phyloP scores from a whole-genome alignment of 2,113 vertebrate genomes.

The Thomomys bottae region DNA sequence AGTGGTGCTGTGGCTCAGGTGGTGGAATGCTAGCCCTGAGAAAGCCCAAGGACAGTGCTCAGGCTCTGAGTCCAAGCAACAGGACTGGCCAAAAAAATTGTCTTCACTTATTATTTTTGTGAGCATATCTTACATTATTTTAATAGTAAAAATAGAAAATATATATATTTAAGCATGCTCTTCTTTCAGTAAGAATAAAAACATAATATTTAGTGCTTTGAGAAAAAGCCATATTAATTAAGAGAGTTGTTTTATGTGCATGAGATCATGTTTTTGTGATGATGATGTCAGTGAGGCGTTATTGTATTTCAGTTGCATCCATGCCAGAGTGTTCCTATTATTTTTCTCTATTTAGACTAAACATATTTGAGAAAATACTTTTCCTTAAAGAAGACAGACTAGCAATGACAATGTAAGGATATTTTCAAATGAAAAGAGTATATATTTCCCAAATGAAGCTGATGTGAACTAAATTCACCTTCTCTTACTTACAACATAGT shows the following conservation, averaged over 20 bases:
- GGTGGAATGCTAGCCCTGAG: too few relatives aligned
- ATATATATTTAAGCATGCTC: conserved; percentile 21
- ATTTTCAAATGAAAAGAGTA: conserved; percentile 29
- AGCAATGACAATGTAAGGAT: conserved; percentile 34
- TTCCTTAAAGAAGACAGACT: conserved; percentile 13
- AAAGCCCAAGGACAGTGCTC: too few relatives aligned
- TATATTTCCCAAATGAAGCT: background rate
- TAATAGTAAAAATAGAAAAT: conserved; percentile 18
- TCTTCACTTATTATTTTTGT: background rate
- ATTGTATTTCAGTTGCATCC: background rate
- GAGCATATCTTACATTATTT: conserved; percentile 22
- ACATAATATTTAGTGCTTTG: conserved; percentile 22
- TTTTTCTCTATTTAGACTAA: conserved; percentile 38
- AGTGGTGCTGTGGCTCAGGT: too few relatives aligned
- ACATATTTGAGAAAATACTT: background rate
- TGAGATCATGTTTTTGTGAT: conserved; percentile 36
- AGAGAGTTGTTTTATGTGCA: conserved; percentile 17
- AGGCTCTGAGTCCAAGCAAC: too few relatives aligned
- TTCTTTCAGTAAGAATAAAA: conserved; percentile 42
- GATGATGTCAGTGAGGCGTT: background rate
- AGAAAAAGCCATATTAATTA: conserved; percentile 37
- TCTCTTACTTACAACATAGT: conserved; percentile 7
- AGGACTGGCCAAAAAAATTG: too few relatives aligned
- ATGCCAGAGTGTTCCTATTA: background rate
- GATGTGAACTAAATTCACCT: conserved; percentile 19